These are phyloP conservation scores for Cheilosia impressa DNA, from an alignment of 2,888 invertebrate genomes.

Conservation along the genomic window DNA sequence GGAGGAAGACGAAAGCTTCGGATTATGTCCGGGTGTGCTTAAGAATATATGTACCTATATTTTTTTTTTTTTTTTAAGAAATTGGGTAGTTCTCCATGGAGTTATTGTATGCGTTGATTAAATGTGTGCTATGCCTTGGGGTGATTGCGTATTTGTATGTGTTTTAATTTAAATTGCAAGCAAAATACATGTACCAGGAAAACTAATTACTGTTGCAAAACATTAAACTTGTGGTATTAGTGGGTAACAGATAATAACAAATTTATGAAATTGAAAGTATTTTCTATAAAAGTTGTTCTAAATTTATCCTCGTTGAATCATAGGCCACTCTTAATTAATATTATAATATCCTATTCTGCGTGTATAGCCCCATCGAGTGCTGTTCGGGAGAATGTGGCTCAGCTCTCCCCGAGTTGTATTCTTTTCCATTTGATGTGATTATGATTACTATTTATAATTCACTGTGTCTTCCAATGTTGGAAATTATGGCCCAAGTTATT, in stretches of 20 bases:
- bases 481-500: no score
- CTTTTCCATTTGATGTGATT: no score
- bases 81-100: neutral
- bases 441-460: no score
- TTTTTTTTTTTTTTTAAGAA: conserved; percentile 3
- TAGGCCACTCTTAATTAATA: no score
- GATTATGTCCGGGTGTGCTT: conserved; percentile 3
- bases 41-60: neutral
- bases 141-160: conserved; percentile 32
- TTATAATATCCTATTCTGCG: no score
- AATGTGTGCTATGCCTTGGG: neutral
- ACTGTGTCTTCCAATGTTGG: no score
- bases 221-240: neutral
- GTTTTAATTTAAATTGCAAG: conserved; percentile 29
- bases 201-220: conserved; percentile 38
- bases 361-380: no score
- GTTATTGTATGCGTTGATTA: conserved; percentile 10
- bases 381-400: no score
- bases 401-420: no score
- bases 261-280: neutral
- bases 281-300: no score
- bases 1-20: conserved; percentile 15
- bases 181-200: conserved; percentile 22
- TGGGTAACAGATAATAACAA: neutral
- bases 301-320: no score